Base-by-base conservation (phyloP, 1,140 invertebrate genomes). In the Gerris buenoi region DNA sequence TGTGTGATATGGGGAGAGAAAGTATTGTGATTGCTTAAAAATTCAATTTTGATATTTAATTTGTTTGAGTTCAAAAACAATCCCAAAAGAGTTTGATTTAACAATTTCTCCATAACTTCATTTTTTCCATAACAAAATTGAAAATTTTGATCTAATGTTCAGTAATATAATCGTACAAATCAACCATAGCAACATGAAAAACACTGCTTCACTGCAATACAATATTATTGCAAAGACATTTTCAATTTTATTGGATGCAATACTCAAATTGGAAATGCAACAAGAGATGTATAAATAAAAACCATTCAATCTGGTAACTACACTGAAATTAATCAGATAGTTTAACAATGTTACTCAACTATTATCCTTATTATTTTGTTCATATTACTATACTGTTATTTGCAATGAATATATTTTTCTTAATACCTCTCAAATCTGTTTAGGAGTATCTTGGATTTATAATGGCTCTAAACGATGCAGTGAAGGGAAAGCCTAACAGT, bases 381-480 rank as follows among this genome's bases (percentile, higher is more conserved):
- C 18, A 46, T 46, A 18, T 46, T 46, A 18, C 5, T 46, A 46
- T 10, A 10, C 18, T 46, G 33, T 46, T 10, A 10, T 46, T 46
- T 46, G 18, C 18, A 46, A 10, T 46, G 18, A n/a, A n/a, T n/a
- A n/a, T n/a, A n/a, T n/a, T n/a, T n/a, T n/a, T n/a, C n/a, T n/a
- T n/a, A n/a, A n/a, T n/a, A n/a, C n/a, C n/a, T n/a, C n/a, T n/a
- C n/a, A n/a, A n/a, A n/a, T n/a, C n/a, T n/a, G n/a, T n/a, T n/a
- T 65, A 75, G 74, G 90, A 96, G 79, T 88, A 93, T 68, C 78
- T 93, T 60, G 90, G 91, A 2, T 96, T 95, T 76, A 85, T 97
- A 72, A 82, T 87, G 67, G 86, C 87, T 22, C 79, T 96, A 69
- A 95, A 94, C 79, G 85, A 92, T 73, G 85, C 89, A 14, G 86